Base-by-base conservation (phyloP, 2,888 invertebrate genomes). In the Drepana falcataria region DNA sequence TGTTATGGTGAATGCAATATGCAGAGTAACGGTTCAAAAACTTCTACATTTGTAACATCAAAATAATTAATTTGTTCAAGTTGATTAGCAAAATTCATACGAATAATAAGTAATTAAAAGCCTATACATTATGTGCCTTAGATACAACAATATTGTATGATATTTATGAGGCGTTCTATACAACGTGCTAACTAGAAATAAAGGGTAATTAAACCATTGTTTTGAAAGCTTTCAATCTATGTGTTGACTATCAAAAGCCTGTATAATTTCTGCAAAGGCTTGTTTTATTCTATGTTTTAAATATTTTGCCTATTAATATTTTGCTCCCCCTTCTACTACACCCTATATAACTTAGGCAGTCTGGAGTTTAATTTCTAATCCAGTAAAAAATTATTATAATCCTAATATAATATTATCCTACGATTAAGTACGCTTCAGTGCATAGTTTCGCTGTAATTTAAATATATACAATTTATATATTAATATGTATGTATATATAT, bases 41-140 rank as follows among this genome's bases (percentile, higher is more conserved):
- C 67, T 68, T 62, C 55, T 73, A 73, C 75, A 74, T 79, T 75
- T 74, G 81, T 77, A 78, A 73, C n/a, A 75, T 68, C 66, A 62
- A 60, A 68, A 63, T 65, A 65, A 58, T 69, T 64, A 54, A 61
- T 71, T 77, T 69, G 60, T 57, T 77, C 79, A 71, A 57, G 77
- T 83, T 82, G 65, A 74, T 82, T 89, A 90, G 90, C 89, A 85
- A 79, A 87, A 87, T 87, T 87, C 82, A 84, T 87, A 87, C 81
- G 79, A 87, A 44, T 87, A 86, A 88, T 87, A 82, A 89, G 84
- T 87, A 89, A 89, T 87, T 85, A 84, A 85, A 89, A 91, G 91
- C 91, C 91, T 91, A 91, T 89, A 91, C 86, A 90, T 91, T 91
- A 91, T 90, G 91, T 91, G 91, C 91, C 91, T 91, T 91, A 91